phyloP scores from a whole-genome alignment of 2,888 invertebrate genomes.

The Agrilus mali region DNA sequence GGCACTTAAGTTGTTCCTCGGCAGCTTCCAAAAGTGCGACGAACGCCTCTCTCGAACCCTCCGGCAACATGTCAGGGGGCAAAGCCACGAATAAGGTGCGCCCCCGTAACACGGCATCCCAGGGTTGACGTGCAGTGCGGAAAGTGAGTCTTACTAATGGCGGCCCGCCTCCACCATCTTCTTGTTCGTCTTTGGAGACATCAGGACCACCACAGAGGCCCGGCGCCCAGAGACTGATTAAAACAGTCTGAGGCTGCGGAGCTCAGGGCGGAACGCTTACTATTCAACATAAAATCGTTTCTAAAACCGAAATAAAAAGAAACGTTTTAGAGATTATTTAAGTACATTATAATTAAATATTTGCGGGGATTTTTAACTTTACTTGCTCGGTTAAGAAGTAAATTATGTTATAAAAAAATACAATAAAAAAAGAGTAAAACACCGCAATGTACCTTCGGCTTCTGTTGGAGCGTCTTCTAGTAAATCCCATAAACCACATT shows the following conservation, averaged over 20 bases:
- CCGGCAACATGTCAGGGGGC: slow-evolving; percentile 73
- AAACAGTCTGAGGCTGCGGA: slow-evolving; percentile 61
- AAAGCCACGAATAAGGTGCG: slow-evolving; percentile 79
- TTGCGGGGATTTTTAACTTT: too few species aligned
- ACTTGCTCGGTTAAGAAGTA: too few species aligned
- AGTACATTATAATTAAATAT: not conserved
- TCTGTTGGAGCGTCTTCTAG: too few species aligned
- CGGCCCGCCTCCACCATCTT: slow-evolving; percentile 18
- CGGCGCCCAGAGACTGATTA: slow-evolving; percentile 89
- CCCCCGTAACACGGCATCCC: slow-evolving; percentile 42
- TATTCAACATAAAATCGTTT: slow-evolving; percentile 29
- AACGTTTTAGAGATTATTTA: not conserved
- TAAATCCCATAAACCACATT: too few species aligned
- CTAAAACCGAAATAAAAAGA: slow-evolving; percentile 17
- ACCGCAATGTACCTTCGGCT: too few species aligned
- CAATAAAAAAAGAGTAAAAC: not conserved
- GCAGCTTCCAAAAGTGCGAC: slow-evolving; percentile 89
- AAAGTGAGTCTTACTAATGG: slow-evolving; percentile 30
- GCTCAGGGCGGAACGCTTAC: slow-evolving; percentile 55
- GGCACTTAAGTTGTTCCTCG: slow-evolving; percentile 80
- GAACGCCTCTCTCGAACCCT: slow-evolving; percentile 91
- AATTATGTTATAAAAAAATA: too few species aligned
- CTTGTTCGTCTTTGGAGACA: slow-evolving; percentile 79
- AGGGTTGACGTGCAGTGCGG: slow-evolving; percentile 36
- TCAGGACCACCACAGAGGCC: slow-evolving; percentile 99